These are phyloP conservation scores for Acanthornis magna DNA, from an alignment of 2,797 vertebrate species.

Conservation along the genomic window DNA sequence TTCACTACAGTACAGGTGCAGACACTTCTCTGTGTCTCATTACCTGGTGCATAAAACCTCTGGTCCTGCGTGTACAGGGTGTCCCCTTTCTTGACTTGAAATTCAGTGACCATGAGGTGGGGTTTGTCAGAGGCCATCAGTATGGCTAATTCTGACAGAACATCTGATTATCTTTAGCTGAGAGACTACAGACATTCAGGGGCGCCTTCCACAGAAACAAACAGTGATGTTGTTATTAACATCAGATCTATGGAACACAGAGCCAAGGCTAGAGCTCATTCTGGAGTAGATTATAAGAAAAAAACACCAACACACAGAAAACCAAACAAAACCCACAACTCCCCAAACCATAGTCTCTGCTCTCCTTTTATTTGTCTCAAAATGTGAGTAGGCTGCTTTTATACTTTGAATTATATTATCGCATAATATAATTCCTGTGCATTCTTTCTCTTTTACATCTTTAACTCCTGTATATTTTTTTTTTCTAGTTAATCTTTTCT, in stretches of 20 bases:
- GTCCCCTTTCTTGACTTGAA: not conserved
- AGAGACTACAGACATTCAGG: not conserved
- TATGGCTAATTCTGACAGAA: not conserved
- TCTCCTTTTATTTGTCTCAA: not conserved
- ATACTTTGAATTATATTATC: not conserved
- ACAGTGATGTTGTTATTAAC: not conserved
- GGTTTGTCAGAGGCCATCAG: not conserved
- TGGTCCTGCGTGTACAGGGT: not conserved
- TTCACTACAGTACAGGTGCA: not conserved
- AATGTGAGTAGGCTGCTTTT: not conserved
- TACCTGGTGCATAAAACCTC: not conserved
- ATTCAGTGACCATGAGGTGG: not conserved
- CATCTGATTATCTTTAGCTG: not conserved
- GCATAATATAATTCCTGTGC: not conserved
- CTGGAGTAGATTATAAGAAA: not conserved
- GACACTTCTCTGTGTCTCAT: not conserved
- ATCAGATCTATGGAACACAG: not conserved
- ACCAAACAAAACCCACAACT: rapidly evolving
- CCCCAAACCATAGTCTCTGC: not conserved
- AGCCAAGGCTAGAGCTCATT: not conserved
- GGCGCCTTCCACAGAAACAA: not conserved
- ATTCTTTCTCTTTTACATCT: not conserved
- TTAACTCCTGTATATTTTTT: not conserved
- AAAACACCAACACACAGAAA: not conserved
- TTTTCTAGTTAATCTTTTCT: not conserved